phyloP scores from a whole-genome alignment of 1,140 invertebrate species.

The Phthorimaea operculella region DNA sequence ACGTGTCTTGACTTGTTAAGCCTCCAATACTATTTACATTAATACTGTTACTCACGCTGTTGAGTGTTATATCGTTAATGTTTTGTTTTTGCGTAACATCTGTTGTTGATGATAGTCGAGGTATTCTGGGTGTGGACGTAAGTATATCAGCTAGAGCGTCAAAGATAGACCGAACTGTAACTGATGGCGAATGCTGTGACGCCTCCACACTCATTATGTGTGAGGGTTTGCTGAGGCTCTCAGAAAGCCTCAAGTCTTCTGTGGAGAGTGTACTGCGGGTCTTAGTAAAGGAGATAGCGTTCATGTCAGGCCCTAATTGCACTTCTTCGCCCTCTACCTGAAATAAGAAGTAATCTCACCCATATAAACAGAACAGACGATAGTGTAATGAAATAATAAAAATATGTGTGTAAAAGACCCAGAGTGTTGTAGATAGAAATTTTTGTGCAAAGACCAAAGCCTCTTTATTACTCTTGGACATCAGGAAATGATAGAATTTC shows the following conservation, averaged over 20 bases:
- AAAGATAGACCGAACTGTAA: constrained; percentile 66
- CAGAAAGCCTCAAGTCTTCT: constrained; percentile 61
- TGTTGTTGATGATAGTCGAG: constrained; percentile 60
- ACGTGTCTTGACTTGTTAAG: constrained; percentile 41
- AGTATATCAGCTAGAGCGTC: constrained; percentile 69
- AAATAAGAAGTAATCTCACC: constrained; percentile 66
- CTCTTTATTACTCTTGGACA: constrained; percentile 59
- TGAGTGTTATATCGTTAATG: constrained; percentile 39
- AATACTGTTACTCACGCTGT: constrained; percentile 58
- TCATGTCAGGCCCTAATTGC: constrained; percentile 63
- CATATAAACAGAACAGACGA: constrained; percentile 46
- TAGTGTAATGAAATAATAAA: constrained; percentile 18
- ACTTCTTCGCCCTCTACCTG: constrained; percentile 67
- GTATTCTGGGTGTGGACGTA: constrained; percentile 56
- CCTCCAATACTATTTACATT: constrained; percentile 60
- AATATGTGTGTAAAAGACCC: constrained; percentile 13
- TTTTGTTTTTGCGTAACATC: constrained; percentile 50
- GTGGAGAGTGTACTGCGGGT: constrained; percentile 60
- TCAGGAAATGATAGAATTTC: constrained; percentile 24
- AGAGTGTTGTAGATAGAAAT: constrained; percentile 20
- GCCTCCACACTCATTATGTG: constrained; percentile 66
- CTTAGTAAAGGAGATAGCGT: constrained; percentile 64
- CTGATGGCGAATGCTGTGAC: constrained; percentile 65
- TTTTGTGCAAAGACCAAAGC: constrained; percentile 62
- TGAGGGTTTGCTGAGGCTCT: constrained; percentile 57